Base-by-base conservation (phyloP, 2,888 invertebrate species). In the Furcula furcula region DNA sequence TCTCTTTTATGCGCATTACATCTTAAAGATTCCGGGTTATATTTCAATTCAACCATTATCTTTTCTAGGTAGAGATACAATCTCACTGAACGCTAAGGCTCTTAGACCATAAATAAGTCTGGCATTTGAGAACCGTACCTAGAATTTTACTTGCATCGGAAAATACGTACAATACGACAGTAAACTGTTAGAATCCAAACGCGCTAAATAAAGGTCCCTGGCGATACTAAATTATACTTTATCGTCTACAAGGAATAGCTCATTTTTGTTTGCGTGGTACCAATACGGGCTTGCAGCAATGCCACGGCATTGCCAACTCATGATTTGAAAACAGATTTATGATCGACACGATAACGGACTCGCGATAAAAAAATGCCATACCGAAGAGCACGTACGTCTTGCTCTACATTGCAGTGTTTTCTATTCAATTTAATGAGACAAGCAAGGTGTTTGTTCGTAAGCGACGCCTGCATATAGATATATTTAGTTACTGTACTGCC, bases 301-400 rank as follows among this genome's bases (percentile, higher is more conserved):
- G 64, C 63, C 47, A 59, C 44, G 58, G 65, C 65, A 69, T 74
- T 72, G 76, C 82, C 82, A 79, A 82, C 76, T 84, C 80, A 84
- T 84, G 85, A 86, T 83, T 87, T 75, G 77, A 86, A 88, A 88
- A 85, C 84, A 84, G 85, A 88, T 88, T 88, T 88, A 88, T 86
- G 88, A 85, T 87, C 84, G 77, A 65, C 74, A 79, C 87, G 88
- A 87, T 87, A 87, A 87, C 86, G 87, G 85, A 71, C 68, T 76
- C 70, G 84, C 86, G 86, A 88, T 88, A 87, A 88, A 88, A 87
- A 79, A 57, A 73, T 76, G 77, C 83, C 73, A 70, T 86, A 76
- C 72, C 73, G 64, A 76, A 67, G 62, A 9, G 13, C 26, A 26
- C 26, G 26, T 26, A 26, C 14, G 7, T 20, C 7, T 7, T 6